A percentile compares a stretch with the other conserved stretches of the same genome.
phyloP scores from a whole-genome alignment of 2,888 invertebrate genomes.

The Drosophila aldrichi region DNA sequence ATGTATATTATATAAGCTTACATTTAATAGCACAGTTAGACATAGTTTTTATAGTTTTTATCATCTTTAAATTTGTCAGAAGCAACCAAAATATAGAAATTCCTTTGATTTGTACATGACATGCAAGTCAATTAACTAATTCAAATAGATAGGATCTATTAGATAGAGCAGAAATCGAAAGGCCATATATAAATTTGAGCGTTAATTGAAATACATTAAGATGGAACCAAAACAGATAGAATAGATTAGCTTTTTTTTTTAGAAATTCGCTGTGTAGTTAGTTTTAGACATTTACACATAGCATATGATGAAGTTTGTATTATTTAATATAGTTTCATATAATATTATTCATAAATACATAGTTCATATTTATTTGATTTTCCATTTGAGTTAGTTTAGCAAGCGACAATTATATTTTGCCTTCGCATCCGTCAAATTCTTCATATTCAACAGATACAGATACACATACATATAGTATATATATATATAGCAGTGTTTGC shows the following conservation, averaged over 20 bases:
- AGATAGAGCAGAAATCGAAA: constrained; percentile 25
- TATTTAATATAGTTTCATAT: constrained; percentile 3
- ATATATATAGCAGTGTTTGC: constrained; percentile 39
- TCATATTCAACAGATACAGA: constrained; percentile 7
- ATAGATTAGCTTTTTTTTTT: neutral
- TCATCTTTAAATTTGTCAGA: constrained; percentile 24
- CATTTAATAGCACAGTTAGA: constrained; percentile 84
- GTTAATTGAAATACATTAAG: constrained; percentile 13
- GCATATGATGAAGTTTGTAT: constrained; percentile 19
- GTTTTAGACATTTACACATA: constrained; percentile 48
- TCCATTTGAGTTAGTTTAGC: constrained; percentile 7
- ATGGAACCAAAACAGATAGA: neutral
- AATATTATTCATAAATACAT: constrained; percentile 26
- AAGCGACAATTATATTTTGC: constrained; percentile 18
- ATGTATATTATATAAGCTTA: constrained; percentile 72
- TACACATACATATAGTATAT: constrained; percentile 2
- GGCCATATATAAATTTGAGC: constrained; percentile 24
- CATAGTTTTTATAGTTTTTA: constrained; percentile 54
- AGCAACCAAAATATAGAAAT: constrained; percentile 38
- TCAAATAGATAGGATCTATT: constrained; percentile 15
- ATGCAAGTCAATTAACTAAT: constrained; percentile 33
- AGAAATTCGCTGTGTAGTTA: constrained; percentile 10
- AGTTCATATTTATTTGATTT: constrained; percentile 26
- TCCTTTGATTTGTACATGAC: constrained; percentile 59
- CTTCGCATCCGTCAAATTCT: constrained; percentile 8